phyloP scores from a whole-genome alignment of 2,888 invertebrate genomes.

The Argynnis bischoffii region DNA sequence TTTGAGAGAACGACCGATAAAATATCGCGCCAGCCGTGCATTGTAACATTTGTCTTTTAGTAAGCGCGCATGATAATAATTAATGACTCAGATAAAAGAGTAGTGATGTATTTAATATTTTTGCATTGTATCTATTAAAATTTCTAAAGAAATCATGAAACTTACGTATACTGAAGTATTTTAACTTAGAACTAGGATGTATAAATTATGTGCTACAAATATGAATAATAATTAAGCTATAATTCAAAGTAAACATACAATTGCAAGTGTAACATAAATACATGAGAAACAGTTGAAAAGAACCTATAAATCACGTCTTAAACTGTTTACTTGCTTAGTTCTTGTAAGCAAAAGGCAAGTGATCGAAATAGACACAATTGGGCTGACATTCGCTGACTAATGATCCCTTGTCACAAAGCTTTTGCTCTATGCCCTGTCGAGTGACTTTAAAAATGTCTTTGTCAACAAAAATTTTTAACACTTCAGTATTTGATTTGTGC shows the following conservation, averaged over 20 bases:
- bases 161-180: not conserved
- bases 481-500: constrained; percentile 81
- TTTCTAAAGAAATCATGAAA: not conserved
- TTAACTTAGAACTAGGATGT: not conserved
- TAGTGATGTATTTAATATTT: constrained; percentile 21
- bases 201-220: too few relatives aligned
- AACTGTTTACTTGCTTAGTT: constrained; percentile 74
- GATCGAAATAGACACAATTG: constrained; percentile 61
- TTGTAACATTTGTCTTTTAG: constrained; percentile 77
- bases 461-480: constrained; percentile 75
- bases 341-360: constrained; percentile 65
- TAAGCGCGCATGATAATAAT: constrained; percentile 49
- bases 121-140: not conserved
- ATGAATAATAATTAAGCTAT: not conserved
- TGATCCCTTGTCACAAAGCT: constrained; percentile 68
- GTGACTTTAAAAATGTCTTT: constrained; percentile 62
- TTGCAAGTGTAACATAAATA: constrained; percentile 56
- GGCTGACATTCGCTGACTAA: constrained; percentile 75
- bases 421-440: constrained; percentile 59
- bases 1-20: constrained; percentile 70
- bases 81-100: constrained; percentile 41
- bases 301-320: constrained; percentile 64
- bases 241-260: constrained; percentile 41
- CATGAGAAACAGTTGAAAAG: constrained; percentile 42
- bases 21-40: constrained; percentile 79